Evolutionary conservation across 92 coral and sea anemone species (phyloP).

Genomic region (Isaurus tuberculatus): DNA sequence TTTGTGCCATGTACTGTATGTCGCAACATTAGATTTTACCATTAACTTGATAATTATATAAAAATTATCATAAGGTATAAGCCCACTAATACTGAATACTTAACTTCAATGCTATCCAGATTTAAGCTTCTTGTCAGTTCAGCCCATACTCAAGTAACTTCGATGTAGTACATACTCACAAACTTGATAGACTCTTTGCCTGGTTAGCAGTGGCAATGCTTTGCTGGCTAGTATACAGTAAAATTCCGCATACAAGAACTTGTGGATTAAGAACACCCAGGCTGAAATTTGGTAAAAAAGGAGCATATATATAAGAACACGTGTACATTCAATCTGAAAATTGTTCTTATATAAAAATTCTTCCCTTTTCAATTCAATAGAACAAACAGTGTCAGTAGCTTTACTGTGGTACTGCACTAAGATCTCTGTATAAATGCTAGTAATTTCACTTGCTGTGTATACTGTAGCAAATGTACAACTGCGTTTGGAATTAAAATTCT

Average conservation of each 20-base stretch:
- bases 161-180: no score
- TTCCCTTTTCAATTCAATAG: constrained; percentile 11
- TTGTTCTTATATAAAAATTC: constrained; percentile 3
- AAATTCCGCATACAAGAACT: no score
- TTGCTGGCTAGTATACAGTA: neutral
- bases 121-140: no score
- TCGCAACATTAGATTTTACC: neutral
- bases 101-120: no score
- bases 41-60: neutral
- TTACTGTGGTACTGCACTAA: constrained; percentile 17
- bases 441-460: constrained; percentile 11
- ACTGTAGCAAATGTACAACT: constrained; percentile 17
- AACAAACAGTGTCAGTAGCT: constrained; percentile 29
- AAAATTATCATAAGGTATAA: no score
- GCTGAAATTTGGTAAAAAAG: neutral
- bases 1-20: neutral
- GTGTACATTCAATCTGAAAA: neutral
- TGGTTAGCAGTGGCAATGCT: no score
- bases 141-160: no score
- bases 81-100: no score
- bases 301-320: constrained; percentile 21
- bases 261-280: no score
- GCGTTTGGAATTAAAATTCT: no score
- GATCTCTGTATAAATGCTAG: constrained; percentile 16
- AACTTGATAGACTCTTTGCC: no score